Conservation (phyloP, 2,888 invertebrate genomes). For the Stomorhina lunata region DNA sequence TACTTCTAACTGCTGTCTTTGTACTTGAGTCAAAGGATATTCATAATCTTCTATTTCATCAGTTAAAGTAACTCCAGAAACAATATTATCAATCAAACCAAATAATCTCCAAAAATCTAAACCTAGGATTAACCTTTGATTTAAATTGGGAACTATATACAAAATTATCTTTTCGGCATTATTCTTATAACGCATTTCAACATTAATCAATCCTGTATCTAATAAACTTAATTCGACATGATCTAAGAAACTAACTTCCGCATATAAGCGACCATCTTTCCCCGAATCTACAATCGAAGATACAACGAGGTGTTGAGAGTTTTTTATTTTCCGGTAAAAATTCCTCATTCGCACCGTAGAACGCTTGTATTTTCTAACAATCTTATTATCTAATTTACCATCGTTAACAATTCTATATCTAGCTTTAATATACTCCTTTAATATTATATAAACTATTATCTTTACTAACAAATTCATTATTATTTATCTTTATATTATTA, state of each 20-base stretch:
- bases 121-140: not conserved
- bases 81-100: not conserved
- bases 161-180: not conserved
- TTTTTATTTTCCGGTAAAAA: not conserved
- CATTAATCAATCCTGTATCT: not conserved
- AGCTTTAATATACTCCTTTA: not conserved
- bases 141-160: not conserved
- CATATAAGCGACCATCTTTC: not conserved
- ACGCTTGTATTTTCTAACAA: not conserved
- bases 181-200: not conserved
- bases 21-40: too few relatives aligned
- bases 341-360: slow-evolving; percentile 21
- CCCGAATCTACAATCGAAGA: slow-evolving; percentile 1
- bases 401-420: not conserved
- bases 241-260: not conserved
- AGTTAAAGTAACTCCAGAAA: not conserved
- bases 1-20: not conserved
- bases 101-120: not conserved
- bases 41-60: too few relatives aligned
- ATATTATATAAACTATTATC: not conserved
- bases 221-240: not conserved
- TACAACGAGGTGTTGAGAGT: not conserved
- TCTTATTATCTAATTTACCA: not conserved
- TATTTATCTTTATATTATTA: too few relatives aligned
- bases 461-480: not conserved